Percentiles rank a stretch among this genome's conserved stretches.
Evolutionary conservation across 2,888 invertebrate genomes (phyloP).

Genomic region (Chymomyza fuscimana): DNA sequence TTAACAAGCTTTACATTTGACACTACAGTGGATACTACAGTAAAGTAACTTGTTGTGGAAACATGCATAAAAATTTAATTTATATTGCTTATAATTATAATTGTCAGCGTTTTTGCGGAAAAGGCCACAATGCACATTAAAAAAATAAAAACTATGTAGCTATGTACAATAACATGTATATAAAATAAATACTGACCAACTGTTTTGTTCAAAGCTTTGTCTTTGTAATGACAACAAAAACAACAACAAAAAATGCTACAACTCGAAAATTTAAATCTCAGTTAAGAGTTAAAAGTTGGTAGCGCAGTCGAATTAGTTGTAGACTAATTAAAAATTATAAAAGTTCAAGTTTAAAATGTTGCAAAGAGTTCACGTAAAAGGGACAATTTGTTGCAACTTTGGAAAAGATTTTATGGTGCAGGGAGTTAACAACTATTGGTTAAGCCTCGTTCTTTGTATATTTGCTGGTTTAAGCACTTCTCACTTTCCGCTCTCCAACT

Average conservation of each 20-base stretch:
- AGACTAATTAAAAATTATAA: not conserved
- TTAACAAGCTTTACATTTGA: constrained; percentile 46
- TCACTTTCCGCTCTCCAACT: no score
- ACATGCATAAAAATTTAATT: constrained; percentile 47
- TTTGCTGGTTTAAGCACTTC: no score
- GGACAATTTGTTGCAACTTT: no score
- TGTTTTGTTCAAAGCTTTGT: not conserved
- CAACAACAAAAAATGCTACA: not conserved
- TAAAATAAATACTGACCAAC: constrained; percentile 17
- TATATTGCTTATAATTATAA: constrained; percentile 68
- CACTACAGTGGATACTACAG: not conserved
- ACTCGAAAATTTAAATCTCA: not conserved
- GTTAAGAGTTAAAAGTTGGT: not conserved
- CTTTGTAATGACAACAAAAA: not conserved
- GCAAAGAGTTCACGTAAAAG: not conserved
- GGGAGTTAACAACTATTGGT: no score
- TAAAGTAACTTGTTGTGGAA: constrained; percentile 2
- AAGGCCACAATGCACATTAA: constrained; percentile 67
- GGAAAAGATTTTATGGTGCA: not conserved
- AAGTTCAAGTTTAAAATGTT: not conserved
- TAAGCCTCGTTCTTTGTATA: no score
- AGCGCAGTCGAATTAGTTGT: not conserved
- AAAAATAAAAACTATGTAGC: constrained; percentile 36
- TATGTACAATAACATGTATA: not conserved
- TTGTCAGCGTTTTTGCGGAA: constrained; percentile 48